These are phyloP conservation scores for Carassius gibelio DNA, from an alignment of 2,113 vertebrate species.

Conservation along the genomic window DNA sequence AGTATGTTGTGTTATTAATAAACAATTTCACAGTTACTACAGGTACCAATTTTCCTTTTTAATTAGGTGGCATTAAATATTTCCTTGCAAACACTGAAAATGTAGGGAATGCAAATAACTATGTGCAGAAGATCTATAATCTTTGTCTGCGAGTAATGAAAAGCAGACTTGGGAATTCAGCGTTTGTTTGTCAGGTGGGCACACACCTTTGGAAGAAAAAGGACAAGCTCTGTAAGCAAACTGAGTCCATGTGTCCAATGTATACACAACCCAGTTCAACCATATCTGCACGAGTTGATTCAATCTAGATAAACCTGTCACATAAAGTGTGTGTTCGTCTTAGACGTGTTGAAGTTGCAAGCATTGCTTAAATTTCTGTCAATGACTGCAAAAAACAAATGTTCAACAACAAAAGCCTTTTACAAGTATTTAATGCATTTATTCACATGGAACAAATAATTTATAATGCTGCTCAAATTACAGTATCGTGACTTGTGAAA, in stretches of 20 bases:
- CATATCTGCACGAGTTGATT: not conserved
- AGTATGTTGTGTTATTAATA: not conserved
- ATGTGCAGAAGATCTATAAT: not conserved
- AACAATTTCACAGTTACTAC: not conserved
- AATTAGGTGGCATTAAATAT: not conserved
- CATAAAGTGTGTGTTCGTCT: not conserved
- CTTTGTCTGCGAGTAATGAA: not conserved
- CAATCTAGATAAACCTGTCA: not conserved
- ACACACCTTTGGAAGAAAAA: conserved; percentile 5
- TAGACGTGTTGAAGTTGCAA: not conserved
- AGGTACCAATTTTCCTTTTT: not conserved
- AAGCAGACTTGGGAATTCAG: not conserved
- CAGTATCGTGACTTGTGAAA: not conserved
- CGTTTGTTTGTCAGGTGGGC: not conserved
- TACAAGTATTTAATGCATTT: not conserved
- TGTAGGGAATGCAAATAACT: not conserved
- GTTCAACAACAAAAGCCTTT: not conserved
- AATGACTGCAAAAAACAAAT: not conserved
- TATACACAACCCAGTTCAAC: not conserved
- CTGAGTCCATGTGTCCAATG: conserved; percentile 15
- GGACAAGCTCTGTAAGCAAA: not conserved
- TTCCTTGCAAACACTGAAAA: not conserved
- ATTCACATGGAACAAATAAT: not conserved
- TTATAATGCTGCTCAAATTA: not conserved
- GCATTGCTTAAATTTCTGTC: not conserved